Percentiles rank a stretch among this genome's conserved stretches.
phyloP scores from a whole-genome alignment of 2,113 vertebrate genomes.

The Hassar affinis region DNA sequence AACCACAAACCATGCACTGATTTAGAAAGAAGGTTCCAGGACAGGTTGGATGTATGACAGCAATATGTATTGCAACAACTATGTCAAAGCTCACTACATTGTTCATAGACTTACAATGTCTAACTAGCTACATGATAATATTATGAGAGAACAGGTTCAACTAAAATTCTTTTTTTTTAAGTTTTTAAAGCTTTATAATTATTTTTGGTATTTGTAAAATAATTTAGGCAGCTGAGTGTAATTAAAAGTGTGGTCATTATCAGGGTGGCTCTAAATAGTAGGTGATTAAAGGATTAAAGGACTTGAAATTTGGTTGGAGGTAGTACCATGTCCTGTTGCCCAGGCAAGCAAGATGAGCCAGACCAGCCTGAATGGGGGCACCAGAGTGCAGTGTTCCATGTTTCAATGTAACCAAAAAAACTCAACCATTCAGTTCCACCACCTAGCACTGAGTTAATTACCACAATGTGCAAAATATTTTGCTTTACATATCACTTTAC shows the following conservation, averaged over 20 bases:
- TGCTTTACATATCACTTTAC: neutral
- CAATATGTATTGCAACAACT: neutral
- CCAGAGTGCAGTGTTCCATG: neutral
- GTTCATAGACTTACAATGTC: neutral
- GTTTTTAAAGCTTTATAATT: neutral
- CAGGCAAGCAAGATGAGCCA: neutral
- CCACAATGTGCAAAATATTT: neutral
- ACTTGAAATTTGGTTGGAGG: neutral
- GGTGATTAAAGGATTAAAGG: no score
- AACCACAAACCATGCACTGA: neutral
- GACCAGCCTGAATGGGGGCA: neutral
- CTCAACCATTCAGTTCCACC: neutral
- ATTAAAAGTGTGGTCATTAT: neutral
- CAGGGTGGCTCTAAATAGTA: no score
- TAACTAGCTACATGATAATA: neutral
- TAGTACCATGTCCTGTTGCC: neutral
- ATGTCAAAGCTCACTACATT: neutral
- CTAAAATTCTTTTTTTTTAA: neutral
- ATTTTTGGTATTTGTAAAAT: neutral
- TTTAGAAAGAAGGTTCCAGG: neutral
- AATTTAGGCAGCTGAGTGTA: neutral
- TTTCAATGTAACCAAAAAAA: neutral
- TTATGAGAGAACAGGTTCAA: neutral
- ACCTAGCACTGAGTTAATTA: neutral
- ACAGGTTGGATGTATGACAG: neutral